Percentiles rank a stretch among this genome's conserved stretches.
Evolutionary conservation across 1,140 invertebrate genomes (phyloP).

Genomic region (Amyelois transitella): DNA sequence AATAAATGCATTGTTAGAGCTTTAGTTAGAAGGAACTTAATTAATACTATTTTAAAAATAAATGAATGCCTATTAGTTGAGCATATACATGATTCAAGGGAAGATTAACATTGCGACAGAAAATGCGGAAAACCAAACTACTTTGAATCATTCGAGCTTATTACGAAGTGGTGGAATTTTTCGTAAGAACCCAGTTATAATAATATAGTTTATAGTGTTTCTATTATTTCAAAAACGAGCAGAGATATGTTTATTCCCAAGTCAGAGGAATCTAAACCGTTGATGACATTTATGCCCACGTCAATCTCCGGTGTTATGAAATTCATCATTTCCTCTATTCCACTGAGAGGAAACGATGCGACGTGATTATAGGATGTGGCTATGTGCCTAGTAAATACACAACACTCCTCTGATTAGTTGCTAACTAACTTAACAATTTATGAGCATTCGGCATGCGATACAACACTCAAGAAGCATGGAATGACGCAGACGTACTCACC

Average conservation of each 20-base stretch:
- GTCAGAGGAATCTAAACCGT: neutral
- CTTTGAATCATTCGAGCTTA: neutral
- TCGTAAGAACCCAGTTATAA: too few species aligned
- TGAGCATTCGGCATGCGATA: slow-evolving; percentile 10
- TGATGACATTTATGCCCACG: neutral
- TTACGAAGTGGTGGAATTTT: too few species aligned
- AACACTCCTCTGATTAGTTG: neutral
- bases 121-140: neutral
- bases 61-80: too few species aligned
- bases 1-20: too few species aligned
- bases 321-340: neutral
- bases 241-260: neutral
- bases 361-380: neutral
- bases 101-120: neutral
- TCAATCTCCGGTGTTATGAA: neutral
- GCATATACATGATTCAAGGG: too few species aligned
- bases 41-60: too few species aligned
- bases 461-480: slow-evolving; percentile 17
- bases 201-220: neutral
- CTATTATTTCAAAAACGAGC: neutral
- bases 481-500: slow-evolving; percentile 57
- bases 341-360: neutral
- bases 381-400: neutral
- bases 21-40: too few species aligned
- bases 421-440: neutral